Base-by-base conservation (phyloP, 2,113 vertebrate species). In the Carollia perspicillata region DNA sequence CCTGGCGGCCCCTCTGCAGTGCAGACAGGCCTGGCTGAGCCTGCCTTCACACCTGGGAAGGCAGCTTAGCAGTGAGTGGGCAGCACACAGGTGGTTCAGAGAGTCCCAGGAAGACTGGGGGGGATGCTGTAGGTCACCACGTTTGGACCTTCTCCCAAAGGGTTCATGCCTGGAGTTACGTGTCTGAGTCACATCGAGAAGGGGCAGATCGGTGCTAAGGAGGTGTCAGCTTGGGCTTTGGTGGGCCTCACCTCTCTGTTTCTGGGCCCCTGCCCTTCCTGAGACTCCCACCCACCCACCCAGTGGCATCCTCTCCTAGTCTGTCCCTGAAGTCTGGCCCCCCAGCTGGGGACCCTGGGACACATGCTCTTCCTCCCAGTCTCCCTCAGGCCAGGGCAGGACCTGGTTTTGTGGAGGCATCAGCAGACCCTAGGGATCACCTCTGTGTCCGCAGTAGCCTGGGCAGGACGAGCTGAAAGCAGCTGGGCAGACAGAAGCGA, bases 151-250 rank as follows among this genome's bases (percentile, higher is more conserved):
- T 49, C 79, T 63, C 5, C 23, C 11, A 5, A 30, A 40, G 0
- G 3, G 23, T 30, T 12, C 42, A 0, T 2, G n/a, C 42, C 44
- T 28, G 28, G 44, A 26, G 35, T 65, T 20, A 18, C 26, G 12
- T 6, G 8, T 26, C 42, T 3, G 12, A 65, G 90, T 66, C 69
- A 3, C 9, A 18, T 20, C 1, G 2, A 26, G 8, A 33, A 66
- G 35, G 47, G 58, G 6, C 30, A 33, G 22, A 35, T 66, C 5
- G 44, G 13, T 14, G 22, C 55, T 58, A 58, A n/a, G 35, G 44
- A 23, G 42, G 12, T 4, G 4, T 3, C 17, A 14, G 0, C 23
- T 72, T 33, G 6, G 40, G 16, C 44, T 35, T 37, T 6, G 6
- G 69, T 12, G 53, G 12, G 35, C 55, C 44, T 74, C 79, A 37